phyloP scores from a whole-genome alignment of 30 jellyfish, hydroid and myxozoan species.

The Chrysaora quinquecirrha region DNA sequence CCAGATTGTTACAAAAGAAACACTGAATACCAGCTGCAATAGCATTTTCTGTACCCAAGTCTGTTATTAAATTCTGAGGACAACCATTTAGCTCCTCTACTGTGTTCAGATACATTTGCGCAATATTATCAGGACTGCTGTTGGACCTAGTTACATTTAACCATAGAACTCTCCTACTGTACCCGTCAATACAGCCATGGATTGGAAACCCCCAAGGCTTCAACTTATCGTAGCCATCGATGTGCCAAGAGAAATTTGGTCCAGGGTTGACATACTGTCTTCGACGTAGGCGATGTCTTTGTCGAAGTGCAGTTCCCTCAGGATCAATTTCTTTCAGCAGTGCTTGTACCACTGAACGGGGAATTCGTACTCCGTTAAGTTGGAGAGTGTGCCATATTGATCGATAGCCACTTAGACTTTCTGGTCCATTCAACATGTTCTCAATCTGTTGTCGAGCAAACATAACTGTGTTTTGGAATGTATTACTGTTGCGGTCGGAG shows the following conservation, averaged over 20 bases:
- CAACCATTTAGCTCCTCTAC: too few species aligned
- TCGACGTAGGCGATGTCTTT: conserved; percentile 17
- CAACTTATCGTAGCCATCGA: conserved; percentile 24
- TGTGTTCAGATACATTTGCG: too few species aligned
- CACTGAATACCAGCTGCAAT: too few species aligned
- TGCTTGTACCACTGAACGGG: conserved; percentile 18
- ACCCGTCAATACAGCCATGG: too few species aligned
- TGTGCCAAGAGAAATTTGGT: conserved; percentile 62
- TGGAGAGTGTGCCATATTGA: conserved; percentile 32
- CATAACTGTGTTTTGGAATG: background rate
- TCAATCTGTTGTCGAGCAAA: conserved; percentile 3
- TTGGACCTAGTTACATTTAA: too few species aligned
- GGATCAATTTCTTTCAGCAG: conserved; percentile 36
- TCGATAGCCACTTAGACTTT: conserved; percentile 18
- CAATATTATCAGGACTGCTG: too few species aligned
- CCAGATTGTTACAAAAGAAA: too few species aligned
- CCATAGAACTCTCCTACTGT: conserved; percentile 4
- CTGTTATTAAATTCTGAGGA: too few species aligned
- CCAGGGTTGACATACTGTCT: conserved; percentile 31
- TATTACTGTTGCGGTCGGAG: background rate
- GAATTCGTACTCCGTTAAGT: conserved; percentile 21
- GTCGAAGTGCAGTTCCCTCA: conserved; percentile 12
- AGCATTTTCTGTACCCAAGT: too few species aligned
- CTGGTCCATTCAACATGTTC: conserved; percentile 9
- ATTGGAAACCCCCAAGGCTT: too few species aligned